Percentiles rank a stretch among this genome's conserved stretches.
Conservation (phyloP, 2,888 invertebrate genomes). For the Aphrophora alni region DNA sequence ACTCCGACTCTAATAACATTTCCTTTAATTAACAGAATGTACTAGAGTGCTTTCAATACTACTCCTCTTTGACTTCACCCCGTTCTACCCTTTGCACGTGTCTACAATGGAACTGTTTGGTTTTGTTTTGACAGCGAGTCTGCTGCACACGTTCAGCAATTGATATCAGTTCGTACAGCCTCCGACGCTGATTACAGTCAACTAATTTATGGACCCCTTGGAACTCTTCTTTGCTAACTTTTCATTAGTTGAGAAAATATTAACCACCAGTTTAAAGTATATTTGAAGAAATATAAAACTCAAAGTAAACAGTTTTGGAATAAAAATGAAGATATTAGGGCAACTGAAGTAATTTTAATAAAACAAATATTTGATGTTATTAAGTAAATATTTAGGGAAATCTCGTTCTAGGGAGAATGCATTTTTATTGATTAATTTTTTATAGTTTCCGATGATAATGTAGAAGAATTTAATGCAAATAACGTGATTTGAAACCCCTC, state of each 20-base stretch:
- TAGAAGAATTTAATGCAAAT: too few relatives aligned
- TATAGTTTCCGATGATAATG: too few relatives aligned
- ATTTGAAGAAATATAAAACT: not conserved
- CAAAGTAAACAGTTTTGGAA: not conserved
- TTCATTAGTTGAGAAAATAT: not conserved
- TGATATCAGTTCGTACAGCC: not conserved
- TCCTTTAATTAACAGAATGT: not conserved
- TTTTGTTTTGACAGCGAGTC: conserved; percentile 5
- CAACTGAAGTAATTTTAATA: too few relatives aligned
- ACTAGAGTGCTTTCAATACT: not conserved
- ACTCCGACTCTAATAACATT: not conserved
- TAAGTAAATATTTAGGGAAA: too few relatives aligned
- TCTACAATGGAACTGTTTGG: not conserved
- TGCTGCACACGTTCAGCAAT: not conserved
- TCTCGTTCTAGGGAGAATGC: too few relatives aligned
- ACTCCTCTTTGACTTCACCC: too few relatives aligned
- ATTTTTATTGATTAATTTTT: too few relatives aligned
- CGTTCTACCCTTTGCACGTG: not conserved
- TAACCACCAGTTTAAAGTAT: not conserved
- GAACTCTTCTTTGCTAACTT: too few relatives aligned
- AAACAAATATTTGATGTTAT: too few relatives aligned
- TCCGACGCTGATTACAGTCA: not conserved
- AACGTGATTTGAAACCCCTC: too few relatives aligned
- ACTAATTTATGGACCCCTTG: not conserved
- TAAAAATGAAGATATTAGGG: not conserved